Evolutionary conservation across 2,888 invertebrate genomes (phyloP).

Genomic region (Drosophila flavopinicola): DNA sequence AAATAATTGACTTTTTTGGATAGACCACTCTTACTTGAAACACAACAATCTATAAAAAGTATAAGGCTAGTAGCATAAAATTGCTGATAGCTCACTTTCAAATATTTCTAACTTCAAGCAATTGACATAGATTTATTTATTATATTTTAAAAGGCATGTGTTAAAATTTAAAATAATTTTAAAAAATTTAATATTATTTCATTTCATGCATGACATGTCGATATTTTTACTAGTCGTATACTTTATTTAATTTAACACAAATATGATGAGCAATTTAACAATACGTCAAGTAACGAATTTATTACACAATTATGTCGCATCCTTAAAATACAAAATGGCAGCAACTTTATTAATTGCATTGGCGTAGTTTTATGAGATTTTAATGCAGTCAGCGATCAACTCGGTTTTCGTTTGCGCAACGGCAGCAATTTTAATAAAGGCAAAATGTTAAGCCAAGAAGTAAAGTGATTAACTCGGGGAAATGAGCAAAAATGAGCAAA

Average conservation of each 20-base stretch:
- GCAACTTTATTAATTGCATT: slow-evolving; percentile 72
- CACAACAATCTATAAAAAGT: too few relatives aligned
- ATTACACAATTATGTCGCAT: slow-evolving; percentile 31
- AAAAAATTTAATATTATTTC: too few relatives aligned
- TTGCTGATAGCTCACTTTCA: too few relatives aligned
- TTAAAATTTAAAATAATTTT: too few relatives aligned
- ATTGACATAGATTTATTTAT: too few relatives aligned
- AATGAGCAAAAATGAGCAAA: slow-evolving; percentile 40
- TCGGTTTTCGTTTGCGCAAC: slow-evolving; percentile 34
- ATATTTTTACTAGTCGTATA: too few relatives aligned
- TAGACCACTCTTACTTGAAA: too few relatives aligned
- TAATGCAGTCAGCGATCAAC: slow-evolving; percentile 60
- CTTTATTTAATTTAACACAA: background rate
- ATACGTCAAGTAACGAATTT: slow-evolving; percentile 12
- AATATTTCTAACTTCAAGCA: too few relatives aligned
- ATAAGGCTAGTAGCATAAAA: too few relatives aligned
- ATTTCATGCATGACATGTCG: too few relatives aligned
- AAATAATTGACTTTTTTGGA: too few relatives aligned
- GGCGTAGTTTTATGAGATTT: slow-evolving; percentile 68
- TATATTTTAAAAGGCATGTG: too few relatives aligned
- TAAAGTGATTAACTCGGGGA: slow-evolving; percentile 58
- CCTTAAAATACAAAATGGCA: slow-evolving; percentile 27
- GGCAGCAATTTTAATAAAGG: slow-evolving; percentile 45
- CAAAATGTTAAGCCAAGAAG: slow-evolving; percentile 41
- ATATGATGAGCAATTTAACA: background rate